Base-by-base conservation (phyloP, 2,797 vertebrate genomes). In the Nothura maculosa region DNA sequence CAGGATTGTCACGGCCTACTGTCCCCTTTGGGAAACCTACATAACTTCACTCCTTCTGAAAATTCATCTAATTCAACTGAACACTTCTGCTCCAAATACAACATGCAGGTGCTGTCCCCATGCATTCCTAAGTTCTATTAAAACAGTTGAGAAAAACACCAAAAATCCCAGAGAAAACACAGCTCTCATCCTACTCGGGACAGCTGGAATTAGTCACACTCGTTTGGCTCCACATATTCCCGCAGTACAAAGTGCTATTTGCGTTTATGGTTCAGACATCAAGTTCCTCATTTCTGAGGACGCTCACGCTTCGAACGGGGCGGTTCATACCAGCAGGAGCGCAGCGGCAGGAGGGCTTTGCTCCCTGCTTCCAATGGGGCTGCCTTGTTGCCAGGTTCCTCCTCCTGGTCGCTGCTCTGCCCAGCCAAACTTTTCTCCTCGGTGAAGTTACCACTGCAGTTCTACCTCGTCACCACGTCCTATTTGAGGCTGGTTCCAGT, bases 191-290 rank as follows among this genome's bases (percentile, higher is more conserved):
- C 32, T 76, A 20, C 47, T 91, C 81, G 18, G 43, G 52, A 93
- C 72, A 34, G 64, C 47, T 66, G 50, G 28, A 75, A 89, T 82
- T 73, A 85, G 70, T 92, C 61, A 57, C 86, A 76, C 13, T 76
- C 67, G 12, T 92, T 96, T 93, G 89, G 81, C 52, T 87, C 47
- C 25, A 48, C 34, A 2, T 42, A 66, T 50, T 91, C 82, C 82
- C 74, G 63, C 61, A 47, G 63, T n/a, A 79, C 67, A 76, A 84
- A 91, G 67, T 20, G 34, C 30, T 12, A 38, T 25, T 82, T 68
- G 9, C 43, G 19, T 54, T 83, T n/a, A 45, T 0, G 25, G 80
- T 24, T 91, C 79, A 89, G 74, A 10, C 45, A 74, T 61, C 52
- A 81, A 86, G 34, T 28, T 58, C 19, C 52, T 73, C 73, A 14